These are phyloP conservation scores for Furcula furcula DNA, from an alignment of 2,888 invertebrate genomes.

Conservation along the genomic window DNA sequence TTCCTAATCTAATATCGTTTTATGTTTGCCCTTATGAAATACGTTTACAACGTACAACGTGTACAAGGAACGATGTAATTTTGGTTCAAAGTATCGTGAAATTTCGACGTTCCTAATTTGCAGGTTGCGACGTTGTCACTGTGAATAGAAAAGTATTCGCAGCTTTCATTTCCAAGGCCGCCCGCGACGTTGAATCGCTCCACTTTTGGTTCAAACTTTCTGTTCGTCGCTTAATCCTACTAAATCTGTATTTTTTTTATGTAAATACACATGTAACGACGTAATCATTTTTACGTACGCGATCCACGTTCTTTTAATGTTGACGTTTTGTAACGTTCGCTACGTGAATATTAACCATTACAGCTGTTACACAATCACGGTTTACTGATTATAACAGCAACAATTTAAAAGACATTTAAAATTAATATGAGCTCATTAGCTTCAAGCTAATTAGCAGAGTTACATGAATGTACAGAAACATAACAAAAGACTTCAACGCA, in stretches of 20 bases:
- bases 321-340: constrained; percentile 5
- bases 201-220: constrained; percentile 54
- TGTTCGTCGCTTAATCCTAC: constrained; percentile 34
- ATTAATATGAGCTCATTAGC: constrained; percentile 12
- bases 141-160: constrained; percentile 41
- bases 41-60: neutral
- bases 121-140: constrained; percentile 21
- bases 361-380: constrained; percentile 21
- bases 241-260: constrained; percentile 11
- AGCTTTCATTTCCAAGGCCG: constrained; percentile 50
- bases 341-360: constrained; percentile 18
- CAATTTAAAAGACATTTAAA: constrained; percentile 12
- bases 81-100: constrained; percentile 4
- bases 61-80: neutral
- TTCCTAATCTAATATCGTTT: too few species aligned
- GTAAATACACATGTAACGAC: constrained; percentile 5
- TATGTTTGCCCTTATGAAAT: too few species aligned
- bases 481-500: constrained; percentile 67
- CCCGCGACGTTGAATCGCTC: constrained; percentile 44
- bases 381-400: constrained; percentile 17
- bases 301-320: constrained; percentile 6
- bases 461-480: constrained; percentile 14
- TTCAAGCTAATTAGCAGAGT: constrained; percentile 8
- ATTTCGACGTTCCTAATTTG: constrained; percentile 9
- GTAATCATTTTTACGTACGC: constrained; percentile 1